Evolutionary conservation across 2,888 invertebrate species (phyloP).

Genomic region (Cactoblastis cactorum): DNA sequence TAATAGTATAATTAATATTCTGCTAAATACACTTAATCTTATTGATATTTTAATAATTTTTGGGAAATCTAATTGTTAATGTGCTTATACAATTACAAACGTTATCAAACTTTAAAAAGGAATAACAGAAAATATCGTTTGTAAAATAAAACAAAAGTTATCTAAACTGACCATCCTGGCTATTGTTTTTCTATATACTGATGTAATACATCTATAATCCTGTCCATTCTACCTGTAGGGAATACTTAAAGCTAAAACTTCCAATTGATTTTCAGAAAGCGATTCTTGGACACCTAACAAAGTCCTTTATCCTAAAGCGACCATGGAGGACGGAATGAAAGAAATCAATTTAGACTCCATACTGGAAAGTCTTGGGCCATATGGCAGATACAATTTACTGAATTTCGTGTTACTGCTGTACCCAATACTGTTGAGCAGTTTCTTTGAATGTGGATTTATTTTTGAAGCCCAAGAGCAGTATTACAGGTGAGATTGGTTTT

Average conservation of each 20-base stretch:
- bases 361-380: conserved; percentile 66
- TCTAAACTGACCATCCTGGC: no score
- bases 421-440: conserved; percentile 62
- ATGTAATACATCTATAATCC: no score
- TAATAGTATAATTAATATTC: no score
- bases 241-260: conserved; percentile 32
- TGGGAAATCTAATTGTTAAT: no score
- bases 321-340: conserved; percentile 60
- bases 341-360: conserved; percentile 71
- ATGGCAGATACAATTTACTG: conserved; percentile 65
- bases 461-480: conserved; percentile 64
- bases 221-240: no score
- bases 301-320: background rate
- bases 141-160: no score
- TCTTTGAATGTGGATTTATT: conserved; percentile 70
- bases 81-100: no score
- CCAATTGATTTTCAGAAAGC: conserved; percentile 37
- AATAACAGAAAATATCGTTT: no score
- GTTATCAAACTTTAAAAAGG: no score
- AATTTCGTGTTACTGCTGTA: conserved; percentile 65
- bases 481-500: conserved; percentile 51
- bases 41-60: no score
- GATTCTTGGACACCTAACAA: background rate
- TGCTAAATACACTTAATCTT: no score
- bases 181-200: no score